Percentiles rank a stretch among this genome's conserved stretches.
Conservation (phyloP, 2,113 vertebrate species). For the Sigmodon hispidus region DNA sequence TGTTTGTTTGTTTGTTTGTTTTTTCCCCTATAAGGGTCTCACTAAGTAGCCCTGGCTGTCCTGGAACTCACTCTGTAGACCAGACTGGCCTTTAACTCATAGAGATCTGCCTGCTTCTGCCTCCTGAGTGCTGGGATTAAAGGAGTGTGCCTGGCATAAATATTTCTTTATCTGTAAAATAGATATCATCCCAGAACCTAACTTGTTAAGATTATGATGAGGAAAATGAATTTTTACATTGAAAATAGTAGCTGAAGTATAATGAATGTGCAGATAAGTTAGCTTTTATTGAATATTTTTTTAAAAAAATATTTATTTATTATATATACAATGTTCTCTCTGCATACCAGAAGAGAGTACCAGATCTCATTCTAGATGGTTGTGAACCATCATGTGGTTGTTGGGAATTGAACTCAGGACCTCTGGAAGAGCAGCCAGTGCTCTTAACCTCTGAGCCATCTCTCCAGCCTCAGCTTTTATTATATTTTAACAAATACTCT, state of each 20-base stretch:
- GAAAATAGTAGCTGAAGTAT: slow-evolving; percentile 30
- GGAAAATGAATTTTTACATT: neutral
- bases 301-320: too few relatives aligned
- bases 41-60: neutral
- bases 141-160: neutral
- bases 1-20: neutral
- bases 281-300: neutral
- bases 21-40: neutral
- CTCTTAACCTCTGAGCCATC: too few relatives aligned
- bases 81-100: neutral
- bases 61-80: neutral
- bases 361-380: too few relatives aligned
- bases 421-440: too few relatives aligned
- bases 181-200: neutral
- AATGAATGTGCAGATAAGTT: neutral
- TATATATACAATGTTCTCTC: too few relatives aligned
- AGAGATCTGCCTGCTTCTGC: neutral
- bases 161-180: slow-evolving; percentile 56
- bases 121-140: neutral
- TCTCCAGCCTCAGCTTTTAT: too few relatives aligned
- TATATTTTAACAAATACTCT: slow-evolving; percentile 6
- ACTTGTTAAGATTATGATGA: slow-evolving; percentile 8
- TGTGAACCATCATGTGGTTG: too few relatives aligned
- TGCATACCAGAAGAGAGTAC: too few relatives aligned
- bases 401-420: too few relatives aligned